Base-by-base conservation (phyloP, 2,113 vertebrate genomes). In the Centrocercus urophasianus region DNA sequence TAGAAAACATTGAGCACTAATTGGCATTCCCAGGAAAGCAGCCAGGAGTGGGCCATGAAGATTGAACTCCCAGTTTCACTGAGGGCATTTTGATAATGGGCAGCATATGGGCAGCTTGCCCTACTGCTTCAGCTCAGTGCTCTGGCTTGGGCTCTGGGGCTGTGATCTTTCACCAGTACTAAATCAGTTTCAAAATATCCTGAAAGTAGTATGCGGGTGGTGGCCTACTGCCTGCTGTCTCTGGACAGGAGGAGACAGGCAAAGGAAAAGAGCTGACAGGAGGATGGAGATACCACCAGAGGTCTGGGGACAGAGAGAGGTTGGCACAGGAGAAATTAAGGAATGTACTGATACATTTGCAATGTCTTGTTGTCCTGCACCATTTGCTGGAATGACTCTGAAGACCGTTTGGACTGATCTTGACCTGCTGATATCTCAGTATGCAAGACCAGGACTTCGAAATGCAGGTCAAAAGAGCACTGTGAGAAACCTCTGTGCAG, bases 71-170 rank as follows among this genome's bases (percentile, higher is more conserved):
- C 13, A 11, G 16, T 89, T 91, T 66, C 60, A 60, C 72, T 56
- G 75, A 86, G 88, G 56, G 74, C 64, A 50, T 74, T 84, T 88
- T 74, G 63, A 8, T 79, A 56, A 54, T 1, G 42, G 86, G 50
- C 50, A 83, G 74, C 22, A 36, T n/a, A 65, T 91, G 82, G 67
- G 87, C 85, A 91, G 19, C 42, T 85, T 93, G 86, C 79, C 87
- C 54, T 80, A 5, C 28, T 89, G 71, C 48, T 86, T 38, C 32
- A 6, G 36, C 66, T 54, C 21, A 64, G 56, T 10, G 36, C 57
- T 45, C 52, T 82, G 22, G 40, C 38, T 43, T 3, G 1, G 32
- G 22, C 48, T 80, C 34, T 34, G 25, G 22, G 13, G 11, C 56
- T 70, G 70, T 60, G 45, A 54, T 54, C 74, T 92, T 50, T 74